Base-by-base conservation (phyloP, 2,113 vertebrate genomes). In the Chunga burmeisteri region DNA sequence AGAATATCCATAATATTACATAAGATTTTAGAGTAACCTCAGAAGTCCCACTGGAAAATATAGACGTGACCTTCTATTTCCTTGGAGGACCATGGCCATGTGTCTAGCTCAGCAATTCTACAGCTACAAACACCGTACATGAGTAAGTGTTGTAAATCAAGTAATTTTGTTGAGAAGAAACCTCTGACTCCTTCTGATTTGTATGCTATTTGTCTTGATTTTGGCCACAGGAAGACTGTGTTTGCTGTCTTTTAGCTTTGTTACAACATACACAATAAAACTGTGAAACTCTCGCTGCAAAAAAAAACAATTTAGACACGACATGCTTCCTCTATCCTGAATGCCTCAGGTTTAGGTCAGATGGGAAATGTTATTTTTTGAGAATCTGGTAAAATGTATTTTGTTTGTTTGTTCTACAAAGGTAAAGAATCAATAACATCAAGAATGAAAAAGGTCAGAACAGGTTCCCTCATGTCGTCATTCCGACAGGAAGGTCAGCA, bases 381-480 rank as follows among this genome's bases (percentile, higher is more conserved):
- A 82, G 65, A 90, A 88, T 90, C 38, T 74, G n/a, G 50, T 32
- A 94, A 93, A 94, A 78, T 5, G 4, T 66, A 25, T 75, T 95
- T 90, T 86, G 18, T 75, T 81, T 94, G n/a, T 78, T 94, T 94
- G 78, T 78, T 93, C 38, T 83, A 94, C 78, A 77, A 68, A 91
- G 40, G 44, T 91, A 78, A 93, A 82, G 56, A 94, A 91, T 84
- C 94, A 89, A 87, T 93, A 95, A 53, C 47, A 75, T 61, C 16
- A 86, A 89, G 62, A 91, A 79, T 15, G n/a, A 53, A 87, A 95
- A 94, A 94, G 86, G 73, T 88, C 73, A 94, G 40, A 63, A 19
- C 49, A 75, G n/a, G 40, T 11, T 90, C 4, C 50, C 83, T 81
- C 3, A 7, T 34, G 72, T 65, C 77, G 84, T 86, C 32, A 25